Percentiles rank a stretch among this genome's conserved stretches.
Evolutionary conservation across 2,113 vertebrate species (phyloP).

Genomic region (Plecotus auritus): DNA sequence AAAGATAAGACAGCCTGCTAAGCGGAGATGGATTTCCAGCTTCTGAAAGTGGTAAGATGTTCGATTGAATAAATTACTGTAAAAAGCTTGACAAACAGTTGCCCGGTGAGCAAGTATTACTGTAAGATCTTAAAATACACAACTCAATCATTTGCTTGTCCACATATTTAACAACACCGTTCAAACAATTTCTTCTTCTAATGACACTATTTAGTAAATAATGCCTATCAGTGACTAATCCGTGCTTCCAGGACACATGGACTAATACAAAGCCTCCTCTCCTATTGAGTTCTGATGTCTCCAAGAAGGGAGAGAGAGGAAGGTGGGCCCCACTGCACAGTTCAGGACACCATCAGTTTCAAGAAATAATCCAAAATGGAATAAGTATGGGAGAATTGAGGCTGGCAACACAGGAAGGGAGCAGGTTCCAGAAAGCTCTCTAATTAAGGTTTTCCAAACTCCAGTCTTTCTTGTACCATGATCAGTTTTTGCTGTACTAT

Average conservation of each 20-base stretch:
- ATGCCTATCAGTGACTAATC: background rate
- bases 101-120: conserved; percentile 2
- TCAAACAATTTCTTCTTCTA: conserved; percentile 11
- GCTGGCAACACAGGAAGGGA: background rate
- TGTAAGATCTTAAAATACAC: conserved; percentile 34
- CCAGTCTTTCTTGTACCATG: background rate
- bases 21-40: background rate
- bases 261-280: background rate
- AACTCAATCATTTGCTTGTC: background rate
- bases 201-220: background rate
- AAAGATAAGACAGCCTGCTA: background rate
- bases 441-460: background rate
- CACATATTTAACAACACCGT: background rate
- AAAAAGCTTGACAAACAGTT: conserved; percentile 1
- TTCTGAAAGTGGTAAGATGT: background rate
- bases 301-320: background rate
- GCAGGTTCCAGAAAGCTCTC: background rate
- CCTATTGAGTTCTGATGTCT: background rate
- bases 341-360: background rate
- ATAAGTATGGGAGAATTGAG: background rate
- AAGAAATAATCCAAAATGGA: background rate
- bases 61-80: background rate
- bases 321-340: background rate
- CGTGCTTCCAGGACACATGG: background rate
- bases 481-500: background rate